phyloP scores from a whole-genome alignment of 2,797 vertebrate species.

The Perdix hodgsoniae region DNA sequence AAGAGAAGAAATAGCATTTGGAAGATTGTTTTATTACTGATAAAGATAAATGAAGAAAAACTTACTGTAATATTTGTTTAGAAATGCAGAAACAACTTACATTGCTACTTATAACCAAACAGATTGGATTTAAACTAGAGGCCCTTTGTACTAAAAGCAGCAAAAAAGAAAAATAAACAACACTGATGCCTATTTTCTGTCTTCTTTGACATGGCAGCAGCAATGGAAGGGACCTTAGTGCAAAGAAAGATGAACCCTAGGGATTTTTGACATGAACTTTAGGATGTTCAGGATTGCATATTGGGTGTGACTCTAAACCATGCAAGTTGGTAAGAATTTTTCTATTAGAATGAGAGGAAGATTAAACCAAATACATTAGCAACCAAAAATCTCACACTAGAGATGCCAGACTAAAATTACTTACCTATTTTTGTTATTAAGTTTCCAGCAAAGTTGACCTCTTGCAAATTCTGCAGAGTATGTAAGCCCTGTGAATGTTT shows the following conservation, averaged over 20 bases:
- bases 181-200: background rate
- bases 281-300: background rate
- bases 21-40: background rate
- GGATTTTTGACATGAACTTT: background rate
- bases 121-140: background rate
- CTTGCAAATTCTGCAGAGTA: slow-evolving; percentile 83
- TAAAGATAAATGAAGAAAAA: background rate
- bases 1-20: background rate
- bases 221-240: background rate
- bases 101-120: background rate
- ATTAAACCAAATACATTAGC: background rate
- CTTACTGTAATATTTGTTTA: background rate
- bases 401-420: slow-evolving; percentile 38
- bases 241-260: background rate
- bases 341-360: background rate
- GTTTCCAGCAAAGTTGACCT: slow-evolving; percentile 90
- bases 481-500: slow-evolving; percentile 81
- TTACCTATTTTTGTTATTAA: slow-evolving; percentile 85
- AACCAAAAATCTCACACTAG: slow-evolving; percentile 1
- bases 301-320: background rate
- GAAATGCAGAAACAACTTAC: background rate
- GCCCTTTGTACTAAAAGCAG: background rate
- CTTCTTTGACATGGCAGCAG: background rate
- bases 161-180: background rate
- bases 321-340: background rate